Conservation (phyloP, 2,113 vertebrate species). For the Gymnorhina tibicen region DNA sequence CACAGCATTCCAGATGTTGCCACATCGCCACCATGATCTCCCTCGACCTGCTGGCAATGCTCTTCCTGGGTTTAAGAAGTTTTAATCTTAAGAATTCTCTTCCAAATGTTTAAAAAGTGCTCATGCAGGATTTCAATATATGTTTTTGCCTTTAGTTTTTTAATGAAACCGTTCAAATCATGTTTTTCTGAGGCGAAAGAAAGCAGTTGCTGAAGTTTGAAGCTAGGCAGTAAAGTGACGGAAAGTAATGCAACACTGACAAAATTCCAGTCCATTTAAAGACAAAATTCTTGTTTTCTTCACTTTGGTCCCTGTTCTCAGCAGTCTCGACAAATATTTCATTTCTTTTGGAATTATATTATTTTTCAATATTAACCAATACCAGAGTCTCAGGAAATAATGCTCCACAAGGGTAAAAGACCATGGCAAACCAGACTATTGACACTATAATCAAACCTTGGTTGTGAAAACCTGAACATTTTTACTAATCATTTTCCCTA, state of each 20-base stretch:
- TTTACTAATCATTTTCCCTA: neutral
- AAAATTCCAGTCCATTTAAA: neutral
- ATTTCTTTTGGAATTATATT: neutral
- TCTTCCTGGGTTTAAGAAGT: neutral
- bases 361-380: neutral
- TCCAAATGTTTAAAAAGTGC: neutral
- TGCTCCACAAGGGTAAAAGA: neutral
- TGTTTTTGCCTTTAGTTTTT: neutral
- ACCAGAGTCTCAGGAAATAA: neutral
- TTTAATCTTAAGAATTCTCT: neutral
- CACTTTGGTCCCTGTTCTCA: neutral
- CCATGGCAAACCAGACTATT: neutral
- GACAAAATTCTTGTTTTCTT: neutral
- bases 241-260: neutral
- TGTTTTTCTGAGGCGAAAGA: neutral
- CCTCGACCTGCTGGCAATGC: fast-evolving
- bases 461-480: neutral
- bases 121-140: neutral
- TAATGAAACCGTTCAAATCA: neutral
- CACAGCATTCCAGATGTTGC: neutral
- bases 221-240: neutral
- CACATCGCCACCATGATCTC: neutral
- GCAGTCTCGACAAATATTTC: neutral
- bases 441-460: neutral
- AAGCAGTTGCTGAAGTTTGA: neutral